phyloP scores from a whole-genome alignment of 2,888 invertebrate species.

The Sarcophaga carnaria region DNA sequence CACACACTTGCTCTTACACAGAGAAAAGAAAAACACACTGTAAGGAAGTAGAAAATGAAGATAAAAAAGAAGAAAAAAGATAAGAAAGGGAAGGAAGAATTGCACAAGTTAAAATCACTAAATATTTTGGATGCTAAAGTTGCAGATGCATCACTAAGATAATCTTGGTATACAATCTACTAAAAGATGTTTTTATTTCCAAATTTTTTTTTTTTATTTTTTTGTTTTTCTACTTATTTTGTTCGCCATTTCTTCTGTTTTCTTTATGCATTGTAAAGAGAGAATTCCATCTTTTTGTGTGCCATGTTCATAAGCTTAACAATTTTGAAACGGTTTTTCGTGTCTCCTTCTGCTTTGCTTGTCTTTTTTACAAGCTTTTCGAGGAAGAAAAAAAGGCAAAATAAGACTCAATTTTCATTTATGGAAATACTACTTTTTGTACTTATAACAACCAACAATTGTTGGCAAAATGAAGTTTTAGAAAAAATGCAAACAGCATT shows the following conservation, averaged over 20 bases:
- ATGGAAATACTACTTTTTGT: not conserved
- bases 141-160: slow-evolving; percentile 54
- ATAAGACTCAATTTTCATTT: slow-evolving; percentile 32
- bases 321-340: slow-evolving; percentile 21
- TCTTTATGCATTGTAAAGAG: slow-evolving; percentile 31
- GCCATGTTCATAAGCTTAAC: slow-evolving; percentile 31
- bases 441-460: not conserved
- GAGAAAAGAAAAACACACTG: not conserved
- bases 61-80: too few species aligned
- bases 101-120: slow-evolving; percentile 53
- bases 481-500: not conserved
- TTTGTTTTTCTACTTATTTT: not conserved
- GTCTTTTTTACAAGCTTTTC: not conserved
- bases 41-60: slow-evolving; percentile 3
- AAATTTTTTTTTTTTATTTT: not conserved
- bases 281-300: slow-evolving; percentile 12
- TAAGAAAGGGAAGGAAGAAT: slow-evolving; percentile 8
- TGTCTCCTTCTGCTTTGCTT: slow-evolving; percentile 13
- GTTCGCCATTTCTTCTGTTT: slow-evolving; percentile 5
- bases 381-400: not conserved
- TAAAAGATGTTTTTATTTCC: slow-evolving; percentile 46
- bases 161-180: slow-evolving; percentile 48
- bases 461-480: slow-evolving; percentile 1
- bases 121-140: slow-evolving; percentile 62
- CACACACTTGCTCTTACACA: not conserved